phyloP scores from a whole-genome alignment of 2,113 vertebrate species.

The Nibea coibor region DNA sequence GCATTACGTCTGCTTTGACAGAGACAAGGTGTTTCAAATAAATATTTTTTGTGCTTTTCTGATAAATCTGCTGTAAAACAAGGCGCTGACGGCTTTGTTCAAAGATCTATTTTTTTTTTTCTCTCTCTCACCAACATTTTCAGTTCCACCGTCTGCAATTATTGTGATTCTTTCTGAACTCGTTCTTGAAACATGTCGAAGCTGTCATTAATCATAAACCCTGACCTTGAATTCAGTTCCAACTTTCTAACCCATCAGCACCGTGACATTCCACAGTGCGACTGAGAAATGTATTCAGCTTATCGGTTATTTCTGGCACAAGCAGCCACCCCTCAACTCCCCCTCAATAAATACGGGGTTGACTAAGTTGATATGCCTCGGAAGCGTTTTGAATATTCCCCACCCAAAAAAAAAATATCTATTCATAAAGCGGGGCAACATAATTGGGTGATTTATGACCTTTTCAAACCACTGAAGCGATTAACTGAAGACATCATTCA shows the following conservation, averaged over 20 bases:
- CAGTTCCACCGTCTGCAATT: slow-evolving; percentile 20
- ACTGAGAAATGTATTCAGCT: slow-evolving; percentile 73
- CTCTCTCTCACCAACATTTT: not conserved
- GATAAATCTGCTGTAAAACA: slow-evolving; percentile 30
- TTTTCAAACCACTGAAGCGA: slow-evolving; percentile 83
- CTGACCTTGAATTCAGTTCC: slow-evolving; percentile 69
- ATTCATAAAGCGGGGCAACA: slow-evolving; percentile 75
- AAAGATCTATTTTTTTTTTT: not conserved
- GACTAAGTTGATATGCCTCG: slow-evolving; percentile 78
- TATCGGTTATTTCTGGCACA: slow-evolving; percentile 77
- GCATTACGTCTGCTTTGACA: slow-evolving; percentile 27
- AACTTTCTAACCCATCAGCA: slow-evolving; percentile 50
- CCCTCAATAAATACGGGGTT: slow-evolving; percentile 77
- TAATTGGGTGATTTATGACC: slow-evolving; percentile 85
- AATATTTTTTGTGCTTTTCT: slow-evolving; percentile 14
- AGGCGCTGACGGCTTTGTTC: slow-evolving; percentile 15
- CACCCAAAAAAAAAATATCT: slow-evolving; percentile 72
- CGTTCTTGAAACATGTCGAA: slow-evolving; percentile 37
- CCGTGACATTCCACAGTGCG: slow-evolving; percentile 61
- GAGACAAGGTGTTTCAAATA: slow-evolving; percentile 31
- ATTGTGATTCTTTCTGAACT: slow-evolving; percentile 12
- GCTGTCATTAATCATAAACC: slow-evolving; percentile 53
- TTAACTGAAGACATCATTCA: slow-evolving; percentile 83
- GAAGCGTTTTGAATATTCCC: slow-evolving; percentile 78
- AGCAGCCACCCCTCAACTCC: slow-evolving; percentile 58